Evolutionary conservation across 2,113 vertebrate genomes (phyloP), one percentile per base, ranked within the genome.

Genomic region (Rhinogobius similis): DNA sequence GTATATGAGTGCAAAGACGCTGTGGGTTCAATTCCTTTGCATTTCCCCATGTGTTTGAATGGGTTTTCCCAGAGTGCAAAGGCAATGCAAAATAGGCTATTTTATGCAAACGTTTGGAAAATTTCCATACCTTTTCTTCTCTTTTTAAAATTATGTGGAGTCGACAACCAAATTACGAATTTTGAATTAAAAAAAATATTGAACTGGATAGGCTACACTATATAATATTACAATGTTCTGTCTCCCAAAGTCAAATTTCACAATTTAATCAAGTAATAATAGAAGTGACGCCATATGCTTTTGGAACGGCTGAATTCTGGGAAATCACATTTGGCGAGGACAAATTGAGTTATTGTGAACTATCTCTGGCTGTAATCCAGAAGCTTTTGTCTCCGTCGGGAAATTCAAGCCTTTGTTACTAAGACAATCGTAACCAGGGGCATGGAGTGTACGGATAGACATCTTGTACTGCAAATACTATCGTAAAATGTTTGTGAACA

Each of bases 301-400:
- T 21, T 18, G 32, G 36, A n/a, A 13, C 4, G 12, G 24, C 2
- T 29, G 55, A 58, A 58, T 58, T 58, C 55, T 29, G 55, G 55
- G 55, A 58, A 58, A 58, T 27, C 18, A 11, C 29, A 61, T 61
- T 61, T 61, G 27, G 18, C 29, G 10, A 11, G 58, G 11, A 10
- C 18, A 27, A 55, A 58, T 32, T 61, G 18, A 36, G 58, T 61
- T 61, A 61, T 36, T 61, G 27, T 38, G 18, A n/a, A 61, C 29
- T 36, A 61, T 61, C 58, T 61, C 16, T 61, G 29, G 58, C 58
- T 10, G 16, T 36, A 61, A 20, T n/a, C 58, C 29, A 61, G 27
- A 38, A 20, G 29, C 29, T 56, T 32, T 32, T 32, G 56, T 38
- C 18, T 36, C 29, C 20, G 20, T 5, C 1, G 29, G 18, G 10